A percentile compares a stretch with the other conserved stretches of the same genome.
phyloP scores from a whole-genome alignment of 2,797 vertebrate genomes.

The Scolopax rusticola region DNA sequence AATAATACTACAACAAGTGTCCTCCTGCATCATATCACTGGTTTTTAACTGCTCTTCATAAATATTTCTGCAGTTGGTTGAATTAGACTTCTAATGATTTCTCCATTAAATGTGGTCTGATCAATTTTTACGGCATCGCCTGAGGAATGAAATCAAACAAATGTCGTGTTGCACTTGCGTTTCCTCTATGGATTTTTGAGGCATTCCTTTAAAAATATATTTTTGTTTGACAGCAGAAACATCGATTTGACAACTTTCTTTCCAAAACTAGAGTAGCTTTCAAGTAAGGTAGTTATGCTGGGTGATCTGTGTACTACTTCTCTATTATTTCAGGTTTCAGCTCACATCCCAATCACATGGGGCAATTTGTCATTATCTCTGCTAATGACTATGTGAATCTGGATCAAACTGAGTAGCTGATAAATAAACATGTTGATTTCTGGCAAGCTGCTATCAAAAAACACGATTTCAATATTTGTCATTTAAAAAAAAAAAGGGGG shows the following conservation, averaged over 20 bases:
- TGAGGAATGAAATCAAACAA: constrained; percentile 58
- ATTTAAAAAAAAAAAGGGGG: not conserved
- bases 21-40: constrained; percentile 36
- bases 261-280: constrained; percentile 57
- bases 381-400: constrained; percentile 40
- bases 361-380: constrained; percentile 60
- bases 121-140: constrained; percentile 57
- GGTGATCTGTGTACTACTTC: not conserved
- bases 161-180: not conserved
- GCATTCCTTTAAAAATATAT: constrained; percentile 44
- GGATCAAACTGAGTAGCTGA: constrained; percentile 19
- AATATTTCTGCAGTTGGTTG: constrained; percentile 54
- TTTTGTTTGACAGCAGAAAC: constrained; percentile 46
- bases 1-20: constrained; percentile 48
- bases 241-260: constrained; percentile 58
- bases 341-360: constrained; percentile 33
- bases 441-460: constrained; percentile 21
- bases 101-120: constrained; percentile 60
- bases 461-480: constrained; percentile 39
- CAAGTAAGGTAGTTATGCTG: constrained; percentile 9
- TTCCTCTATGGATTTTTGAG: constrained; percentile 58
- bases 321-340: constrained; percentile 25
- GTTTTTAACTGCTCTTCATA: constrained; percentile 63
- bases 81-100: constrained; percentile 72
- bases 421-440: constrained; percentile 59